Conservation (phyloP, 2,888 invertebrate species). For the Phanerotoma sp. region DNA sequence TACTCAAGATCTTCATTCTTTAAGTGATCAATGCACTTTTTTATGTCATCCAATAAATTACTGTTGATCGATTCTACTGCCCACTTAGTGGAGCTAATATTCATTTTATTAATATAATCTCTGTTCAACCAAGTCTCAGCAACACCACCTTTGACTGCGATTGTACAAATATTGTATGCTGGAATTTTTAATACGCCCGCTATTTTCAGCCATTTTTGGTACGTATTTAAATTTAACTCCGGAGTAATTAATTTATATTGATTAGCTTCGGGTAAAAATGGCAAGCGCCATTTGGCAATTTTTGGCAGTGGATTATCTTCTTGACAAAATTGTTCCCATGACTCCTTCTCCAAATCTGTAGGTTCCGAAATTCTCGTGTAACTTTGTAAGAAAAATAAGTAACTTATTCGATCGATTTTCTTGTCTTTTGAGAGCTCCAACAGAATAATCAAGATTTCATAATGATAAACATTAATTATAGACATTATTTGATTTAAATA, state of each 20-base stretch:
- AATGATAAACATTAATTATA: slow-evolving; percentile 60
- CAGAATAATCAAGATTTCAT: slow-evolving; percentile 60
- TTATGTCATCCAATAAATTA: slow-evolving; percentile 42
- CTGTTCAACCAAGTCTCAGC: slow-evolving; percentile 36
- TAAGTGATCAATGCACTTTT: slow-evolving; percentile 45
- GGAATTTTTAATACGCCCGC: slow-evolving; percentile 54
- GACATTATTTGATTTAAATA: slow-evolving; percentile 34
- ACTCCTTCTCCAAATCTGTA: slow-evolving; percentile 56
- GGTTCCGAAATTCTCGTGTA: slow-evolving; percentile 51
- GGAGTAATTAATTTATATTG: slow-evolving; percentile 34
- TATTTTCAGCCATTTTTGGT: slow-evolving; percentile 59
- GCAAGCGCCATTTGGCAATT: slow-evolving; percentile 59
- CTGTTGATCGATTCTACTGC: slow-evolving; percentile 38
- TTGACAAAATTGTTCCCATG: slow-evolving; percentile 57
- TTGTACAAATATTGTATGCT: slow-evolving; percentile 58
- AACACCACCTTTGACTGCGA: slow-evolving; percentile 59
- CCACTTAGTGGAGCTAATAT: slow-evolving; percentile 35
- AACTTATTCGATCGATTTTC: slow-evolving; percentile 40
- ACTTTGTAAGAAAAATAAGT: slow-evolving; percentile 45
- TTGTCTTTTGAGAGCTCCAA: slow-evolving; percentile 49
- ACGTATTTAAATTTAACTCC: slow-evolving; percentile 59
- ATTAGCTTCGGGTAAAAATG: slow-evolving; percentile 51
- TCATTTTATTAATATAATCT: slow-evolving; percentile 17
- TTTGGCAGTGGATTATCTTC: slow-evolving; percentile 56
- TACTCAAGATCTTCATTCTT: slow-evolving; percentile 41